Conservation (phyloP, 1,140 invertebrate genomes). For the Aphidius gifuensis region DNA sequence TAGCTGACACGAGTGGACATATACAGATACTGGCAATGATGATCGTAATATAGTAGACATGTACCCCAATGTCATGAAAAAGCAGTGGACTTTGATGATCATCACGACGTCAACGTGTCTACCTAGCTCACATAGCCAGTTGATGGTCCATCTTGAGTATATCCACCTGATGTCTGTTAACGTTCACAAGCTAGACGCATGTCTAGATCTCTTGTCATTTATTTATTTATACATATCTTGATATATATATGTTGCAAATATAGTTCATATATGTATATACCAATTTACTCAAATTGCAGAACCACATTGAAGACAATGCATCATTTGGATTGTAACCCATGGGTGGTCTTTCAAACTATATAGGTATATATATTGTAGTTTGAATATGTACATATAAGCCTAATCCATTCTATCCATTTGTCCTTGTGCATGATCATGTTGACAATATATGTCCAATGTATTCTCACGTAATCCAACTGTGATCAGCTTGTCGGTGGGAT, state of each 20-base stretch:
- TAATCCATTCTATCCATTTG: no score
- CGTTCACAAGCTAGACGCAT: slow-evolving; percentile 34
- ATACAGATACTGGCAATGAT: no score
- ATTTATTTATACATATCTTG: slow-evolving; percentile 3
- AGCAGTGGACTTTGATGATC: slow-evolving; percentile 23
- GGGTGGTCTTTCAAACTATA: no score
- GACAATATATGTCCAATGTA: no score
- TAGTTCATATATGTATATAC: not conserved
- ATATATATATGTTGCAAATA: not conserved
- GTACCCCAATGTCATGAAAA: slow-evolving; percentile 5
- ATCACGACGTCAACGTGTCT: slow-evolving; percentile 19
- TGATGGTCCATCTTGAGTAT: slow-evolving; percentile 33
- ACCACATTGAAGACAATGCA: slow-evolving; percentile 4
- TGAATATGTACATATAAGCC: no score
- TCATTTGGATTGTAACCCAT: not conserved
- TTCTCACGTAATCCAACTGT: no score
- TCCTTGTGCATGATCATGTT: no score
- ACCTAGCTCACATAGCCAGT: slow-evolving; percentile 12
- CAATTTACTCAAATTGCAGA: not conserved
- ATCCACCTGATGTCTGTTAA: slow-evolving; percentile 41
- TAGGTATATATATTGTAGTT: no score
- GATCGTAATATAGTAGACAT: not conserved
- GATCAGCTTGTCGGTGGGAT: no score
- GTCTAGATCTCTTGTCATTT: slow-evolving; percentile 24
- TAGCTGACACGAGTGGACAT: no score